Evolutionary conservation across 2,888 invertebrate genomes (phyloP).

Genomic region (Leuctra nigra): DNA sequence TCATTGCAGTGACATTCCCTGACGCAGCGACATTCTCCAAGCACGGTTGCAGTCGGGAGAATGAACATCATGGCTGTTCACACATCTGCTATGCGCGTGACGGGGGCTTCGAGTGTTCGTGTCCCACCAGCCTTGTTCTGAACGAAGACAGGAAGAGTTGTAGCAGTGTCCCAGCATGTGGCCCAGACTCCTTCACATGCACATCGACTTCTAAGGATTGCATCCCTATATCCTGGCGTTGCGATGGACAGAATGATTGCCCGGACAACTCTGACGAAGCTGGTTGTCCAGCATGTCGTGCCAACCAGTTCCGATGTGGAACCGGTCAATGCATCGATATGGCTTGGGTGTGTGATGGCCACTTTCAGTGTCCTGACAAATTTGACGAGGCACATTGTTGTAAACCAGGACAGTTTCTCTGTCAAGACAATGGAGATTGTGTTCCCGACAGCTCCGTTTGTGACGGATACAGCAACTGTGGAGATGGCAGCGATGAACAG

Average conservation of each 20-base stretch:
- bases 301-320: conserved; percentile 59
- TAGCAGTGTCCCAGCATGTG: conserved; percentile 60
- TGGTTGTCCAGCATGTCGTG: conserved; percentile 61
- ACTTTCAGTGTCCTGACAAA: conserved; percentile 58
- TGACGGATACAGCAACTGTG: conserved; percentile 71
- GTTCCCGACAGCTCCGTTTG: conserved; percentile 61
- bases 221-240: conserved; percentile 63
- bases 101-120: conserved; percentile 57
- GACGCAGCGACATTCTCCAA: conserved; percentile 42
- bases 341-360: conserved; percentile 54
- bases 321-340: conserved; percentile 51
- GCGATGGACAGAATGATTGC: conserved; percentile 78
- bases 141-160: conserved; percentile 48
- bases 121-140: conserved; percentile 61
- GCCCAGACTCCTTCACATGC: conserved; percentile 65
- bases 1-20: conserved; percentile 55
- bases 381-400: conserved; percentile 66
- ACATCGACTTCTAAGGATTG: conserved; percentile 54
- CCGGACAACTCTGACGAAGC: conserved; percentile 76
- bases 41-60: conserved; percentile 54
- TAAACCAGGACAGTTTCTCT: conserved; percentile 54
- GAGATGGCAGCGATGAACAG: conserved; percentile 73
- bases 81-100: conserved; percentile 56
- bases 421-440: conserved; percentile 67
- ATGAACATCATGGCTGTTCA: conserved; percentile 54